These are phyloP conservation scores for Bubalus kerabau DNA, from an alignment of 2,113 vertebrate genomes.

Conservation along the genomic window DNA sequence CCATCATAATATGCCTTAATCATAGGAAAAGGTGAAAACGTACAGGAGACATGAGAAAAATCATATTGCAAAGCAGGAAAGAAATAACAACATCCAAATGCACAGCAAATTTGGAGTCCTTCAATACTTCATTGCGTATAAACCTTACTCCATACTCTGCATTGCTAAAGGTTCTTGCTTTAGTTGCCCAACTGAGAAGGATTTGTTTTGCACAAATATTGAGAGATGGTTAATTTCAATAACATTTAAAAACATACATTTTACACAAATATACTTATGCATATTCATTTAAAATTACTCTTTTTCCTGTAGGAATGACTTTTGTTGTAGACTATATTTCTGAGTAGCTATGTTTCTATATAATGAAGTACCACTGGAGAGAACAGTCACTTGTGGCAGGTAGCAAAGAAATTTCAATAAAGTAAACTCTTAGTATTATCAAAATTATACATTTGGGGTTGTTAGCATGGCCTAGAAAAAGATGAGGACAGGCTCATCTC, in stretches of 20 bases:
- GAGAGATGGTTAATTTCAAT: conserved; percentile 7
- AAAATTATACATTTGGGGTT: conserved; percentile 98
- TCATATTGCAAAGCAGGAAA: not conserved
- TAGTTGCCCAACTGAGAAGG: not conserved
- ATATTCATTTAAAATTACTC: conserved; percentile 27
- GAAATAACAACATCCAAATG: not conserved
- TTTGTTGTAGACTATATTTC: conserved; percentile 48
- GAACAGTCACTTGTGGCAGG: conserved; percentile 96
- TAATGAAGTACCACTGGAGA: conserved; percentile 90
- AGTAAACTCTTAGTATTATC: conserved; percentile 98
- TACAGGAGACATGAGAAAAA: not conserved
- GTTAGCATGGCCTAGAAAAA: conserved; percentile 92
- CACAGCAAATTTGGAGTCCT: not conserved
- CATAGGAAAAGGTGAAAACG: not conserved
- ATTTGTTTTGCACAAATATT: conserved; percentile 29
- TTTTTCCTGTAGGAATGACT: conserved; percentile 42
- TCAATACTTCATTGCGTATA: not conserved
- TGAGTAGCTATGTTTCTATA: conserved; percentile 73
- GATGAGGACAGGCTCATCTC: conserved; percentile 97
- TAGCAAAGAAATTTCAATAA: conserved; percentile 97
- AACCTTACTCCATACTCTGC: not conserved
- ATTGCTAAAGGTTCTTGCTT: not conserved
- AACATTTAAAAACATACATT: conserved; percentile 11
- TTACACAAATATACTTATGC: not conserved
- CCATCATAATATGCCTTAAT: not conserved